phyloP scores from a whole-genome alignment of 92 coral and sea anemone species.

The Umimayanthus kanabou region DNA sequence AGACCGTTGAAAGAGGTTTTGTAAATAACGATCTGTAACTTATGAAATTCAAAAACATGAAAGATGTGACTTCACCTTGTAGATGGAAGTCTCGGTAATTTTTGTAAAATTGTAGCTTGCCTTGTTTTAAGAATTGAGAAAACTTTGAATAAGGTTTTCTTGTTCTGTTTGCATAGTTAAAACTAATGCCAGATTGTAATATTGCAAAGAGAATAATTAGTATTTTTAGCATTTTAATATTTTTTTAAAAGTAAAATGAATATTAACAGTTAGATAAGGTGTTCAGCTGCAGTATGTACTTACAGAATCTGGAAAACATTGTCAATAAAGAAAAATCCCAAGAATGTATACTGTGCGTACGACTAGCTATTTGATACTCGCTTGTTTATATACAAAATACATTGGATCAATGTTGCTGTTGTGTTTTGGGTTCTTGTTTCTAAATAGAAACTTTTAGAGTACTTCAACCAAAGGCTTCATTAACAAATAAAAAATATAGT shows the following conservation, averaged over 20 bases:
- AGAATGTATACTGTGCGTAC: neutral
- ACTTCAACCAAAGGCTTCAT: too few species aligned
- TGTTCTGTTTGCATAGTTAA: neutral
- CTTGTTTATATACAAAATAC: neutral
- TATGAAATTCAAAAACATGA: neutral
- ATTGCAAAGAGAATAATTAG: conserved; percentile 33
- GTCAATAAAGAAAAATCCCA: neutral
- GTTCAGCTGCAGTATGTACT: neutral
- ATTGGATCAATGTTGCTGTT: neutral
- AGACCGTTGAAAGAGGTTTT: neutral
- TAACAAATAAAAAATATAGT: too few species aligned
- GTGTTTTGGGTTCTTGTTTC: neutral
- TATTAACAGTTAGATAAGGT: neutral
- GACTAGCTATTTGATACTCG: neutral
- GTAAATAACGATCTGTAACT: conserved; percentile 18
- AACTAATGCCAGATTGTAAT: conserved; percentile 11
- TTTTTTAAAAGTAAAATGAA: conserved; percentile 7
- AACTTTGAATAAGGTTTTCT: neutral
- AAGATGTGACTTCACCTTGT: neutral
- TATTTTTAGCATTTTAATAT: conserved; percentile 43
- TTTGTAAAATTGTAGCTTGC: neutral
- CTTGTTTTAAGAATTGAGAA: neutral
- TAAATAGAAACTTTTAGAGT: too few species aligned
- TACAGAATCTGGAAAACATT: neutral
- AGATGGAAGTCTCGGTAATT: neutral